Evolutionary conservation across 2,888 invertebrate species (phyloP), one percentile per base, ranked within the genome.

Genomic region (Trissolcus brochymenae): DNA sequence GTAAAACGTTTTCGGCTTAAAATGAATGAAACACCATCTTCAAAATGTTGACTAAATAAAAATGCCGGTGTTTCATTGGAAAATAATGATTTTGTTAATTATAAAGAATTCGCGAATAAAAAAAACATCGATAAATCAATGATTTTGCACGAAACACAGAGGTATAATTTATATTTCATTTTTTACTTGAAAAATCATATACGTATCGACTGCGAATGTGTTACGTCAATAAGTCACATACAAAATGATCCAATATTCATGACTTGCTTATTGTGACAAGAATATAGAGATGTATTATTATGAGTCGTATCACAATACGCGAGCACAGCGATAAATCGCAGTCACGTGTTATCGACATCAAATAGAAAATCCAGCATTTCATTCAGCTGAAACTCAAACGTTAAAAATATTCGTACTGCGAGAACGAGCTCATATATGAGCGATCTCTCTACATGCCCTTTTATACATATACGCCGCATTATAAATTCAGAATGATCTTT

Each of bases 311-410:
- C 62, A 62, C 71, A 57, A 67, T 76, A 49, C 59, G 53, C 67
- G 67, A 62, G 66, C 71, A 29, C 59, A 46, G 62, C 71, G 71
- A 76, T 76, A 66, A 71, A 71, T 76, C 76, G 76, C 60, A 70
- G 71, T 71, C 70, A 71, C 66, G 66, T 71, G 71, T 61, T 76
- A 76, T 71, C 65, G 71, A 76, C 71, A 66, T 76, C 68, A 64
- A 75, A 75, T 68, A 64, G 68, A 62, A 75, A 64, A 68, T 57
- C 64, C 62, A 57, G 57, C 62, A 57, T 62, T 67, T 57, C 62
- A 62, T 74, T 74, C 57, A 53, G 50, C 35, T 29, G 29, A 49
- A 57, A 17, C 51, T 74, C 40, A 49, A 57, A 74, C 25, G 51
- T 68, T 62, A 56, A 68, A 74, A 67, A 74, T 74, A 56, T 57